Percentiles rank a stretch among this genome's conserved stretches.
These are phyloP conservation scores for Platynereis dumerilii DNA, from an alignment of 2,888 invertebrate species.

Conservation along the genomic window DNA sequence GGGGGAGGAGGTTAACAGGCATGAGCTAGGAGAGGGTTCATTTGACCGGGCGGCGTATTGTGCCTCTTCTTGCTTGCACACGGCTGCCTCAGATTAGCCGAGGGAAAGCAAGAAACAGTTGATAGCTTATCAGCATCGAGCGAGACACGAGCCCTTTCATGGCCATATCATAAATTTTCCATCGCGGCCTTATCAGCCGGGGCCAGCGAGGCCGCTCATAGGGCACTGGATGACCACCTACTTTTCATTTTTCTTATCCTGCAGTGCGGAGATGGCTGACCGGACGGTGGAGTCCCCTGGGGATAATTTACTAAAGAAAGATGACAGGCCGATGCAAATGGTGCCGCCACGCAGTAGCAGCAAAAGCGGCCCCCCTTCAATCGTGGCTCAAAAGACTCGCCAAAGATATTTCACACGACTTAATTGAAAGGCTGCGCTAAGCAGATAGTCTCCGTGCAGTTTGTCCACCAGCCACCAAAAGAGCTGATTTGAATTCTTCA, in stretches of 20 bases:
- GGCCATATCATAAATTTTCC: conserved; percentile 22
- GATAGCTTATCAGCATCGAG: conserved; percentile 8
- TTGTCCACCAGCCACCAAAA: too few species aligned
- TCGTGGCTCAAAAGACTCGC: background rate
- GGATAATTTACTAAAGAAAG: conserved; percentile 8
- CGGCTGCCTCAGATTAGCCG: too few species aligned
- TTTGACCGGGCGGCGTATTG: too few species aligned
- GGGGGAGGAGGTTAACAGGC: too few species aligned
- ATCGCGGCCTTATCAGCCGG: conserved; percentile 15
- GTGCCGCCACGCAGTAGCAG: background rate
- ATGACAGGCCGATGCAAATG: background rate
- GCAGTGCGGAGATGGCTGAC: background rate
- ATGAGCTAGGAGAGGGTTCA: too few species aligned
- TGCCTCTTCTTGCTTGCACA: too few species aligned
- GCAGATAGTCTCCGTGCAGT: too few species aligned
- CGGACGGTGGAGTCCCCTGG: conserved; percentile 5
- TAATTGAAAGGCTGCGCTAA: conserved; percentile 21
- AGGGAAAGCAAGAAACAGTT: background rate
- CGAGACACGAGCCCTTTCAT: conserved; percentile 3
- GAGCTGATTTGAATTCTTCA: too few species aligned
- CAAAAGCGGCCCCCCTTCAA: too few species aligned
- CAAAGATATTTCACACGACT: conserved; percentile 24
- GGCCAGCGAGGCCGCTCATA: too few species aligned
- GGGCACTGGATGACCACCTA: too few species aligned
- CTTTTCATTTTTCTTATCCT: conserved; percentile 12